Base-by-base conservation (phyloP, 2,888 invertebrate species). In the Eueremaeus valkanovi region DNA sequence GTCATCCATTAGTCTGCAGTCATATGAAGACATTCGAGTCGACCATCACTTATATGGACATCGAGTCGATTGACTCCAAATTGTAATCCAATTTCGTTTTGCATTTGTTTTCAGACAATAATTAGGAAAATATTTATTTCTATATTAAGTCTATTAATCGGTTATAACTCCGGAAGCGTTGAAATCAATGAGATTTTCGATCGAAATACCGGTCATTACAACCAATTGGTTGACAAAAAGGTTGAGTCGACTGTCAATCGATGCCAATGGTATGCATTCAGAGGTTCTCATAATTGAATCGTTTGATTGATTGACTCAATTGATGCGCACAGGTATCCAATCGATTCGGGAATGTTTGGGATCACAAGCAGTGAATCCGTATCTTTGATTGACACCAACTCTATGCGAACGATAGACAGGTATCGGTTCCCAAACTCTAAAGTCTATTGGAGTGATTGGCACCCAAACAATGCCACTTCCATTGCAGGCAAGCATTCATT, bases 361-460 rank as follows among this genome's bases (percentile, higher is more conserved):
- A 16, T 66, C 3, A 73, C 76, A 5, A 40, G 55, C 24, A 36
- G 58, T 24, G 49, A 70, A 29, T 40, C 36, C 16, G 73, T 76
- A 0, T 49, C 36, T 21, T n/a, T 76, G 0, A 70, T 73, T 16
- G 76, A 76, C 49, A 76, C 76, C 1, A 73, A 73, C 36, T 40
- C 66, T 40, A 27, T 76, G 33, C 31, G 36, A 55, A 21, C 24
- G 36, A 29, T 73, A 31, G 76, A 76, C 13, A 51, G 36, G n/a
- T 73, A 68, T 42, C 55, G 31, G 33, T 76, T 76, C 51, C 42
- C 51, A 1, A 29, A 36, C 16, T 24, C 33, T 29, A 72, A 75
- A 63, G 21, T 76, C 42, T 76, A 70, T 58, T 63, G 73, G 49
- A 76, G 55, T 55, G 76, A 76, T 70, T 76, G 76, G 76, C 73